Base-by-base conservation (phyloP, 2,888 invertebrate genomes). In the Leuctra nigra region DNA sequence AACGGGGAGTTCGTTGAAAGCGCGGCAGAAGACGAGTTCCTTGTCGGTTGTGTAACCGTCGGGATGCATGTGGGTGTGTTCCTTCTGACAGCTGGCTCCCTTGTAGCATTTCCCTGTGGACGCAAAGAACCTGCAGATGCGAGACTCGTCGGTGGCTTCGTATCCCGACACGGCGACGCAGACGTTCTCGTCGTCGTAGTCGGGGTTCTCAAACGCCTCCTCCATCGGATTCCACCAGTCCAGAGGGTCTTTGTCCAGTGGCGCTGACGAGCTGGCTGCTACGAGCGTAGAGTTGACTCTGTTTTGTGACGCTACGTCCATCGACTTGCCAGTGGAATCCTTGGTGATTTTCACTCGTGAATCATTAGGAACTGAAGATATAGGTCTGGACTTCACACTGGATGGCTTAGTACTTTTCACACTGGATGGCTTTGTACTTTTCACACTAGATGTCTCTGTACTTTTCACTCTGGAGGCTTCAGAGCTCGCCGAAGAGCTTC, bases 141-240 rank as follows among this genome's bases (percentile, higher is more conserved):
- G 24, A 3, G 16, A 18, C 25, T 58, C 58, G 23, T 58, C 58
- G n/a, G 39, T 16, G n/a, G 55, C 44, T 11, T 23, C 47, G 39
- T 55, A 58, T 1, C 58, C 58, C n/a, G 55, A 38, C 2, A 58
- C 58, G n/a, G 38, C 54, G 25, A 55, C 36, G n/a, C 52, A 35
- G 1, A 52, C 44, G 25, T 58, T 53, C 44, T 58, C 58, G 20
- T 55, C 58, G 38, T 58, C 54, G n/a, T 44, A 33, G 9, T 57
- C 38, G 4, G 33, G 18, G 7, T 18, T 39, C 23, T 52, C 39
- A 24, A 38, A 52, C 18, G 54, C 58, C 11, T 58, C 58, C 1
- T 35, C 13, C 58, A 58, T 58, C 14, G 58, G 58, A 20, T 58
- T 22, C 54, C 52, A 55, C 16, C 29, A 29, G 4, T 54, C 39